Evolutionary conservation across 1,140 invertebrate genomes (phyloP), one percentile per base, ranked within the genome.

Genomic region (Lepidotrigona ventralis): DNA sequence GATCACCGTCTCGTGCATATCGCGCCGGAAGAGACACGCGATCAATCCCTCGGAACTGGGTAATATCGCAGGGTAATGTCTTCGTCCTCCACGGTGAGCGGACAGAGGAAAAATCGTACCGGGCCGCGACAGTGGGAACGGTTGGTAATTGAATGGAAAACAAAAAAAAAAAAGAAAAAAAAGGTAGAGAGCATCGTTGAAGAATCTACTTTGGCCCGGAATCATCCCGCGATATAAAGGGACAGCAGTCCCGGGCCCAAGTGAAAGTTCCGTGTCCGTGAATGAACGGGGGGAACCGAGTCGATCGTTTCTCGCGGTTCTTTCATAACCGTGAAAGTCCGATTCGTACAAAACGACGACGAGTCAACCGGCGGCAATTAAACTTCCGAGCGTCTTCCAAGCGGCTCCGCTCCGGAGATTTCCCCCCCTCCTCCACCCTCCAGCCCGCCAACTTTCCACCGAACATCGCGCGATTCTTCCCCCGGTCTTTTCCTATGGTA

Each of bases 301-400:
- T 51, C 54, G 72, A 58, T 69, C 60, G 71, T 75, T 51, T 8
- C 39, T 23, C 56, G 46, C n/a, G 54, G 51, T 72, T 39, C 56
- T 75, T 75, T 76, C 73, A 69, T 76, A 54, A 39, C 63, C 39
- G 53, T 29, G 46, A 72, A 54, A 66, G 29, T 19, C 39, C 29
- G 63, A 69, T 58, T 68, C 64, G 53, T 51, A 9, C 23, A 33
- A 78, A 77, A 77, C 39, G 60, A 75, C 51, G 54, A 70, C 74
- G 81, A 54, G 66, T 23, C 53, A 17, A 46, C 33, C 23, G 39
- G 51, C 54, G 74, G 73, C 66, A 70, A 83, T 83, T 83, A 83
- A 83, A 78, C 64, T 82, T 70, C 17, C 64, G 8, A 51, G 53
- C 19, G 39, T 77, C 72, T 77, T 76, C 17, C 21, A 9, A 11